phyloP scores from a whole-genome alignment of 2,113 vertebrate genomes.

The Macrotus californicus region DNA sequence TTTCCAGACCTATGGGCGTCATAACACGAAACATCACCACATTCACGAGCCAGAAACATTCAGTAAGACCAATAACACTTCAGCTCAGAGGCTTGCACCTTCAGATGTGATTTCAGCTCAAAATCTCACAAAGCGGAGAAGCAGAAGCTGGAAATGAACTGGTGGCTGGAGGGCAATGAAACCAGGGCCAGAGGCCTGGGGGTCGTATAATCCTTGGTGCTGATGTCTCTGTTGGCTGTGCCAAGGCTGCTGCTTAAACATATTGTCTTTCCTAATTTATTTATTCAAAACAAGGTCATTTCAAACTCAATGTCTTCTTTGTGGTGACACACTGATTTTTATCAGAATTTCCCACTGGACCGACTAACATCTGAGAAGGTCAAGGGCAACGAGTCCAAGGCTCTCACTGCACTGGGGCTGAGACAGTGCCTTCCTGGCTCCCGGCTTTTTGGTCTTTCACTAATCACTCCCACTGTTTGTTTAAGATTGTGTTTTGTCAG shows the following conservation, averaged over 20 bases:
- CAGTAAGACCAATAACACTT: not conserved
- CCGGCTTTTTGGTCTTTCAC: not conserved
- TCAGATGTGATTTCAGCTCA: not conserved
- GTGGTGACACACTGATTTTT: not conserved
- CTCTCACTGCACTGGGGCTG: not conserved
- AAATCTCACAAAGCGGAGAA: not conserved
- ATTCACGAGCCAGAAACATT: too few species aligned
- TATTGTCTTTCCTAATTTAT: constrained; percentile 33
- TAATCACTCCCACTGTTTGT: not conserved
- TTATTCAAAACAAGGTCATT: constrained; percentile 52
- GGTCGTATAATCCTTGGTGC: rapidly evolving
- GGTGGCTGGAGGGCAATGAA: not conserved
- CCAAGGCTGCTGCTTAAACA: not conserved
- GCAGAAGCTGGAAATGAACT: not conserved
- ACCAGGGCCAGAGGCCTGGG: not conserved
- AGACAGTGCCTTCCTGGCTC: not conserved
- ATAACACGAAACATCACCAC: not conserved
- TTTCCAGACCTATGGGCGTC: not conserved
- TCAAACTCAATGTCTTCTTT: not conserved
- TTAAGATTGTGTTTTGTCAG: not conserved
- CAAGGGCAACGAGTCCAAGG: not conserved
- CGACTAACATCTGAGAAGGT: not conserved
- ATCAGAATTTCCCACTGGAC: constrained; percentile 19
- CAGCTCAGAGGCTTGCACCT: not conserved
- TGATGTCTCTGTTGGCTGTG: not conserved